Evolutionary conservation across 2,113 vertebrate species (phyloP), one percentile per base, ranked within the genome.

Genomic region (Probosciger aterrimus): DNA sequence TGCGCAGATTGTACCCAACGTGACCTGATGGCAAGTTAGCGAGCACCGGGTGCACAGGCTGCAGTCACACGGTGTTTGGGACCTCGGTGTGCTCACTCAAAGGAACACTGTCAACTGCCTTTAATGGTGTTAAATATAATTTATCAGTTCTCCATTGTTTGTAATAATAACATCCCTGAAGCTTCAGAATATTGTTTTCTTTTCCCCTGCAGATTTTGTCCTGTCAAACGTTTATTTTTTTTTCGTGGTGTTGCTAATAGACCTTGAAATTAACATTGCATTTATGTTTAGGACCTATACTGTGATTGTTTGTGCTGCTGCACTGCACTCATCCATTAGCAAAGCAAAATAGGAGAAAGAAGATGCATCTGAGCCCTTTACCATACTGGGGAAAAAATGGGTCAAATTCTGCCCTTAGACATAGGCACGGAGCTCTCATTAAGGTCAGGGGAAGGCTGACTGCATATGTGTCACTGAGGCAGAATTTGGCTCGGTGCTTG

Each of bases 261-360:
- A 97, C 87, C 96, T 98, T 97, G 96, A 97, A 97, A 97, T 97
- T 96, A 97, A 96, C 88, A 92, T 55, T 19, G 46, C 86, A 39
- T 90, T 94, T 86, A 95, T 88, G 81, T 86, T 92, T 88, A 81
- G 90, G 50, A 22, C 86, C 77, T 81, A 39, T 47, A 62, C 30
- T 11, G 27, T 7, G 3, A 73, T 74, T 85, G 53, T 71, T 84
- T 82, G 67, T 76, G 80, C 63, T 91, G 25, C 39, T 76, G 63
- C 4, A 0, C 81, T 86, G 88, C 67, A 44, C 81, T 93, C 86
- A 92, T 96, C 86, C 81, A 91, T 96, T 92, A 92, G 62, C 62
- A 92, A 19, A 46, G 82, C 70, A 94, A 91, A 97, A 84, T 23
- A 90, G 82, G 83, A 86, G 70, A 87, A 91, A 46, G 69, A 88